Evolutionary conservation across 2,113 vertebrate genomes (phyloP), one percentile per base, ranked within the genome.

Genomic region (Hydrolagus affinis): DNA sequence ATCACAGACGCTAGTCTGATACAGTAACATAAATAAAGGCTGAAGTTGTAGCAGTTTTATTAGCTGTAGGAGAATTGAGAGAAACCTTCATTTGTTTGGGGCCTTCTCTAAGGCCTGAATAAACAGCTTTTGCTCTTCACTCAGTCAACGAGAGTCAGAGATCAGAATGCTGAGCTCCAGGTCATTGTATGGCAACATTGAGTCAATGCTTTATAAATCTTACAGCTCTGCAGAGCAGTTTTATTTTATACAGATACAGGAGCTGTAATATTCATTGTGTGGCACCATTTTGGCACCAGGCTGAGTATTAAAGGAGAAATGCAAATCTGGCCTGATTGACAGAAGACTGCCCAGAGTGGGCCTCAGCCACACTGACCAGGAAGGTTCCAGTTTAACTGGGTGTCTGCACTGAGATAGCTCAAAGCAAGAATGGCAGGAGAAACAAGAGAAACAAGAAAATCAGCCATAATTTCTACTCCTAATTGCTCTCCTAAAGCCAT

Each of bases 1-100:
- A 80, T 80, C 23, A 62, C 57, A 28, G 57, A 23, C 25, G 15
- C 78, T 66, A 66, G 78, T 83, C 78, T 83, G 25, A 59, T 30
- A 32, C 28, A 68, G 25, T 83, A 68, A 32, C 25, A 21, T 66
- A 83, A 83, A 83, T 62, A 83, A 83, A 17, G 66, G 64, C 62
- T 83, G 78, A 83, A 30, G 78, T 66, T 28, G 32, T 17, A 83
- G 30, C 62, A 19, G 64, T 83, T 75, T 83, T 32, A 83, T 83
- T 83, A 21, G 60, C 21, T 66, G 60, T 30, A 83, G 3, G 11
- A 83, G 17, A 83, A 83, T 62, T 83, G 62, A 56, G 11, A 32
- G 25, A 32, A 83, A 68, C 62, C 32, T 80, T 23, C 12, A 10
- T n/a, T 30, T 0, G n/a, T 32, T 28, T 32, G 14, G 9, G 19